These are phyloP conservation scores for Ahaetulla prasina DNA, from an alignment of 2,113 vertebrate genomes.

Conservation along the genomic window DNA sequence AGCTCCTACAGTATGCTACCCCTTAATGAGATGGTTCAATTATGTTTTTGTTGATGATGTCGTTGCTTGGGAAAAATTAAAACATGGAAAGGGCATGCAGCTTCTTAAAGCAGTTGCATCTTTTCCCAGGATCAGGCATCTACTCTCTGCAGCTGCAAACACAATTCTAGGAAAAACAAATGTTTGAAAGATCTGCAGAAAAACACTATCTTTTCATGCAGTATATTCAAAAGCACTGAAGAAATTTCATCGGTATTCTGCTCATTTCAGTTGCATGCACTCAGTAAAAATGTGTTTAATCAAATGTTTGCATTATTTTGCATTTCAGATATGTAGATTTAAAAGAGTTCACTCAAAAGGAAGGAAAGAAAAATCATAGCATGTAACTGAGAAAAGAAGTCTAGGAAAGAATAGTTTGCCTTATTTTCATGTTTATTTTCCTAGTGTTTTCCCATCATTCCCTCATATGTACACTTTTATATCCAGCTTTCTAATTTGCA, in stretches of 20 bases:
- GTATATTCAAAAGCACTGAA: neutral
- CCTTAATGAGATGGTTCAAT: neutral
- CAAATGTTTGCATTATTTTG: neutral
- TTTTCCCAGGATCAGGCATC: neutral
- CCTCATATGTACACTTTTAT: neutral
- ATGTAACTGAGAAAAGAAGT: neutral
- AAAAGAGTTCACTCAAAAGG: neutral
- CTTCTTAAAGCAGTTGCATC: neutral
- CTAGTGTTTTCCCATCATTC: neutral
- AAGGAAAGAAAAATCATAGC: neutral
- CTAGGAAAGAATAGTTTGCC: neutral
- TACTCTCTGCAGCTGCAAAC: neutral
- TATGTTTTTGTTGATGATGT: neutral
- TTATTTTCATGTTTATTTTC: neutral
- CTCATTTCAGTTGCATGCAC: neutral
- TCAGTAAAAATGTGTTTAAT: neutral
- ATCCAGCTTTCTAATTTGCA: neutral
- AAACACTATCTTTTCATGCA: neutral
- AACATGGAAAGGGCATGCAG: neutral
- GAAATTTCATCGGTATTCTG: neutral
- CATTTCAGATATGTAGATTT: neutral
- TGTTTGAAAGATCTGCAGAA: neutral
- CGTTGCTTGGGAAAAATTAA: neutral
- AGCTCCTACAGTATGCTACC: neutral
- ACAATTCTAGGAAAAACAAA: neutral